phyloP scores from a whole-genome alignment of 2,113 vertebrate genomes.

The Nipponia nippon region DNA sequence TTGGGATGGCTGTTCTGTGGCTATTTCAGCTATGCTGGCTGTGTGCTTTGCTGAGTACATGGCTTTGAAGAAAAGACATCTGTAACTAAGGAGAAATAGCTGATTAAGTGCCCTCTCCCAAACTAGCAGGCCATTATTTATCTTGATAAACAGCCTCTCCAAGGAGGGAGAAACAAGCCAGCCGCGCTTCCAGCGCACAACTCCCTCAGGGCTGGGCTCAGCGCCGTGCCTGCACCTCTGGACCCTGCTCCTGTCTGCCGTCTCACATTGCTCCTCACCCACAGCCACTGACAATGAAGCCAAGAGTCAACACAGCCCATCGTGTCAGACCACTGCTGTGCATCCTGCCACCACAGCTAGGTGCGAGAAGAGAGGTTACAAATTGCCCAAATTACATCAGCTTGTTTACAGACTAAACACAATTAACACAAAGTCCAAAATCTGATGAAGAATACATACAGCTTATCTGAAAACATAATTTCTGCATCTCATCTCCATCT shows the following conservation, averaged over 20 bases:
- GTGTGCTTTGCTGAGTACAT: not conserved
- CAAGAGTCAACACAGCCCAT: not conserved
- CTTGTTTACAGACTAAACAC: not conserved
- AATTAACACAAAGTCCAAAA: not conserved
- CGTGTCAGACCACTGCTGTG: fast-evolving
- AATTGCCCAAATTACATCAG: not conserved
- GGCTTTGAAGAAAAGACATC: conserved; percentile 42
- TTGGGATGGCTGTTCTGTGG: not conserved
- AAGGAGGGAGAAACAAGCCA: not conserved
- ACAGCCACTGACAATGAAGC: not conserved
- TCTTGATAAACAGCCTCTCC: conserved; percentile 26
- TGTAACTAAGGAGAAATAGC: conserved; percentile 29
- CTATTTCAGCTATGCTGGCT: not conserved
- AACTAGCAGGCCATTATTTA: conserved; percentile 18
- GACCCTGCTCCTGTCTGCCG: not conserved
- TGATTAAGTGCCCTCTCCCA: conserved; percentile 27
- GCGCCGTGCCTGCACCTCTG: not conserved
- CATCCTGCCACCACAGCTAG: not conserved
- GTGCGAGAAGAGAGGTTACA: not conserved
- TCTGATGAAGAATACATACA: not conserved
- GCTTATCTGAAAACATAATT: not conserved
- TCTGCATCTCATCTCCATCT: not conserved
- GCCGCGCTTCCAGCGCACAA: not conserved
- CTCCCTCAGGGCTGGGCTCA: not conserved
- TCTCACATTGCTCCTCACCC: not conserved